Conservation (phyloP, 2,113 vertebrate species). For the Colius striatus region DNA sequence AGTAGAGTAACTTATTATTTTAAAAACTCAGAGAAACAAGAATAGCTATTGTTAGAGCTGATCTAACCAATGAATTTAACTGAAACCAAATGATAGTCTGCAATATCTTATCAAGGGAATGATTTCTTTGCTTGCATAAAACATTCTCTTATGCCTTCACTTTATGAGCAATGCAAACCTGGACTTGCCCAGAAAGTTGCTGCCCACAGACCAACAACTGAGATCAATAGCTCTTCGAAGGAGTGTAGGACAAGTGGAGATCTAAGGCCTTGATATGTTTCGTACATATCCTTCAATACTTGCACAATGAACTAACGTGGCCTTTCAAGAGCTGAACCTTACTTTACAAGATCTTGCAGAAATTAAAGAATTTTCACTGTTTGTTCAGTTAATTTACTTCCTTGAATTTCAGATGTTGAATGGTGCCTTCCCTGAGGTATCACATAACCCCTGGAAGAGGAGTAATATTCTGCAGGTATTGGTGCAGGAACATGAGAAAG, state of each 20-base stretch:
- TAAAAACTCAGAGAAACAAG: not conserved
- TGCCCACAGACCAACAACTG: slow-evolving; percentile 2
- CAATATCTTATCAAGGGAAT: not conserved
- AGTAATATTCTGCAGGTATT: not conserved
- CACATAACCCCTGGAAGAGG: not conserved
- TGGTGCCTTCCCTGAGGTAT: not conserved
- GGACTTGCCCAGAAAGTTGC: slow-evolving; percentile 5
- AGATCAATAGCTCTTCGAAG: not conserved
- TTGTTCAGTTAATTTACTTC: not conserved
- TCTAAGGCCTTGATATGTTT: not conserved
- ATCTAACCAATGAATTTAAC: not conserved
- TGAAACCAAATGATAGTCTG: not conserved
- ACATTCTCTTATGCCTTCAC: not conserved
- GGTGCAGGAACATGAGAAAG: not conserved
- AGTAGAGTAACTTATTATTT: not conserved
- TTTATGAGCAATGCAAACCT: slow-evolving; percentile 18
- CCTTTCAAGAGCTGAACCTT: not conserved
- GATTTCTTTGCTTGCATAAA: not conserved
- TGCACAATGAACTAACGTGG: not conserved
- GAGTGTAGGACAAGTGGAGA: not conserved
- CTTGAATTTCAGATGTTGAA: not conserved
- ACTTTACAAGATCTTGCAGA: not conserved
- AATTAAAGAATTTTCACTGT: not conserved
- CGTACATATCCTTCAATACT: not conserved
- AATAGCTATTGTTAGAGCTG: not conserved